Evolutionary conservation across 1,140 invertebrate genomes (phyloP).

Genomic region (Drosophila novamexicana): DNA sequence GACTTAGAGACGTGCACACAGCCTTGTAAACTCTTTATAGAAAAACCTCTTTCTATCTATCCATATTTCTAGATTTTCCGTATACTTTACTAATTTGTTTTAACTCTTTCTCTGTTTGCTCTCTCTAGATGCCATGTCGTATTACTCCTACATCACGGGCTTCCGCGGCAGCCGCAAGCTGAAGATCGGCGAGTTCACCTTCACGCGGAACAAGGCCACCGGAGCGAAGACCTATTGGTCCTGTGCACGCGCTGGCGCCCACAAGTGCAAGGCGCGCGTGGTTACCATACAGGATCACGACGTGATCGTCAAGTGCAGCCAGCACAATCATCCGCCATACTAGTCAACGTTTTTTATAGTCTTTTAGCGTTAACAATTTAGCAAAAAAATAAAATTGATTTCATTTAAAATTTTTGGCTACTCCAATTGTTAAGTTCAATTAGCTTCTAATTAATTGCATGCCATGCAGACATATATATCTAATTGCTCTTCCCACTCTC

Average conservation of each 20-base stretch:
- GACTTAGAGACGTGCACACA: constrained; percentile 41
- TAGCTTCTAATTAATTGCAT: no score
- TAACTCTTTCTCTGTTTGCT: constrained; percentile 17
- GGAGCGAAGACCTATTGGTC: constrained; percentile 83
- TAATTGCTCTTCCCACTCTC: neutral
- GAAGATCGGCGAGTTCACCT: constrained; percentile 80
- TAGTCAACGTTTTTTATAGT: constrained; percentile 49
- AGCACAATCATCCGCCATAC: constrained; percentile 84
- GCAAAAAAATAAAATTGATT: constrained; percentile 25
- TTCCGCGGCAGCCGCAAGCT: constrained; percentile 83
- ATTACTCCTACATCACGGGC: constrained; percentile 79
- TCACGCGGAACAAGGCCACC: constrained; percentile 79
- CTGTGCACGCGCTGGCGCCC: constrained; percentile 79
- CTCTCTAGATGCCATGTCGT: constrained; percentile 55
- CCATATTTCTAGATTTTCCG: neutral
- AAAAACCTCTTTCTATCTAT: neutral
- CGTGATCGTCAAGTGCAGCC: constrained; percentile 78
- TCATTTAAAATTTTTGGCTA: constrained; percentile 1
- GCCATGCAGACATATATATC: no score
- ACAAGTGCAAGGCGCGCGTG: constrained; percentile 83
- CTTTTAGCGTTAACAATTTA: constrained; percentile 7
- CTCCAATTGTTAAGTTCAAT: neutral
- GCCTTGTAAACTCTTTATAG: constrained; percentile 1
- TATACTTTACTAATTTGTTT: constrained; percentile 38
- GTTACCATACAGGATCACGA: constrained; percentile 79